A percentile compares a stretch with the other conserved stretches of the same genome.
phyloP scores from a whole-genome alignment of 2,888 invertebrate genomes.

The Meteorus colon region DNA sequence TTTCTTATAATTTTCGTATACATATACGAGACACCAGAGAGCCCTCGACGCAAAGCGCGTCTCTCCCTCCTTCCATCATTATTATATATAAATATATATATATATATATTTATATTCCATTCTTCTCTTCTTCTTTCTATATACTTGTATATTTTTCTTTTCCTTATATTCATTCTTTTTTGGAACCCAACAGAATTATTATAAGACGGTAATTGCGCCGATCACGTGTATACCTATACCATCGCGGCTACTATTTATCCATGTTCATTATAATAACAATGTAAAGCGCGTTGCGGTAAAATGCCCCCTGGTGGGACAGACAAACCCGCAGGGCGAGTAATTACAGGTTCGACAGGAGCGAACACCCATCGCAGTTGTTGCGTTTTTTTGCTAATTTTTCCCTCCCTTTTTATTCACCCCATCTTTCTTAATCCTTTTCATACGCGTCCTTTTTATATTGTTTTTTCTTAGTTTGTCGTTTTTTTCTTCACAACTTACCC shows the following conservation, averaged over 20 bases:
- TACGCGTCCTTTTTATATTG: not conserved
- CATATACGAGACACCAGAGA: slow-evolving; percentile 46
- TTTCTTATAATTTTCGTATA: slow-evolving; percentile 72
- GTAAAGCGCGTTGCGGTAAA: slow-evolving; percentile 61
- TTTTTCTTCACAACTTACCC: no score
- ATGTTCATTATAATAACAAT: slow-evolving; percentile 73
- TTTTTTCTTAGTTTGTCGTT: not conserved
- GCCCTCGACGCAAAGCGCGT: slow-evolving; percentile 25
- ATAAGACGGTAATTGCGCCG: slow-evolving; percentile 71
- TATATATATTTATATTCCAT: not conserved
- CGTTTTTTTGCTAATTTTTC: slow-evolving; percentile 16
- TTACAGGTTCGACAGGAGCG: slow-evolving; percentile 27
- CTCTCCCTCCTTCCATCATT: slow-evolving; percentile 43
- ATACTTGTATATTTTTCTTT: slow-evolving; percentile 19
- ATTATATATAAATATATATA: slow-evolving; percentile 39
- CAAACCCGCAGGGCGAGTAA: slow-evolving; percentile 33
- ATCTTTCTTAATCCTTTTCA: not conserved
- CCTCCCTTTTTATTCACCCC: slow-evolving; percentile 17
- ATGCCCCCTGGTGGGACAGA: slow-evolving; percentile 42
- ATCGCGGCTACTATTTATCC: slow-evolving; percentile 70
- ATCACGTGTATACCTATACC: slow-evolving; percentile 67
- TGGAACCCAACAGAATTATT: slow-evolving; percentile 61
- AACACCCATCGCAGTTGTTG: slow-evolving; percentile 2
- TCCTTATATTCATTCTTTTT: slow-evolving; percentile 23
- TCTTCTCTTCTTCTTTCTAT: slow-evolving; percentile 32